Conservation (phyloP, 2,113 vertebrate species). For the Heteronetta atricapilla region DNA sequence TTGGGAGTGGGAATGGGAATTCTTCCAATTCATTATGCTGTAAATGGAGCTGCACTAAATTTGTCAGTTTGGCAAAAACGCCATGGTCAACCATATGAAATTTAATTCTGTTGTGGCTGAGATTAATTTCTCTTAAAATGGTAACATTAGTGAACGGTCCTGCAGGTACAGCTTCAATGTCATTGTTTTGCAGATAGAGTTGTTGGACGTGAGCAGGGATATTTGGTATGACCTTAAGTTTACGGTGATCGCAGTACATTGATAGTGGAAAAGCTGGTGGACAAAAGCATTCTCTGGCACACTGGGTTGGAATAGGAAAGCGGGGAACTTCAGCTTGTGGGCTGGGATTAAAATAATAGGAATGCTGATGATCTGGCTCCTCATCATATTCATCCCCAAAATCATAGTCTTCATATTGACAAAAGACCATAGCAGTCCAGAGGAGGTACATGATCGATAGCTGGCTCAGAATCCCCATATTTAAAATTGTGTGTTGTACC, state of each 20-base stretch:
- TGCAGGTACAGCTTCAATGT: slow-evolving; percentile 78
- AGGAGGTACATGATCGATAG: slow-evolving; percentile 59
- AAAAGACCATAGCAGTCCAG: slow-evolving; percentile 58
- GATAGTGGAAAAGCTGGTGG: slow-evolving; percentile 76
- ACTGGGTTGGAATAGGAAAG: slow-evolving; percentile 46
- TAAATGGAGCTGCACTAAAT: slow-evolving; percentile 79
- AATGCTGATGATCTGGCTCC: slow-evolving; percentile 55
- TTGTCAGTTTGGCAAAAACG: slow-evolving; percentile 76
- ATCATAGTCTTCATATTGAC: slow-evolving; percentile 77
- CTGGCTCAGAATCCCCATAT: slow-evolving; percentile 66
- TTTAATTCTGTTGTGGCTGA: slow-evolving; percentile 83
- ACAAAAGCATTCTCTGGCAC: slow-evolving; percentile 82
- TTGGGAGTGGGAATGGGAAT: slow-evolving; percentile 80
- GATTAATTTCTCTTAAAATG: slow-evolving; percentile 81
- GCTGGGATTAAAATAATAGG: slow-evolving; percentile 62
- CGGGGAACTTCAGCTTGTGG: slow-evolving; percentile 46
- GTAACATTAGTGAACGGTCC: slow-evolving; percentile 79
- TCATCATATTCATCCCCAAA: slow-evolving; percentile 77
- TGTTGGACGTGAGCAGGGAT: slow-evolving; percentile 80
- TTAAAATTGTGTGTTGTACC: background rate
- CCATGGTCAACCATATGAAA: slow-evolving; percentile 75
- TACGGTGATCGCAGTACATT: slow-evolving; percentile 83
- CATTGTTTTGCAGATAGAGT: slow-evolving; percentile 82
- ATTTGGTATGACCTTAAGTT: slow-evolving; percentile 79
- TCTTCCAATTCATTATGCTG: slow-evolving; percentile 82